Conservation (phyloP, 2,113 vertebrate species). For the Agelaius phoeniceus region DNA sequence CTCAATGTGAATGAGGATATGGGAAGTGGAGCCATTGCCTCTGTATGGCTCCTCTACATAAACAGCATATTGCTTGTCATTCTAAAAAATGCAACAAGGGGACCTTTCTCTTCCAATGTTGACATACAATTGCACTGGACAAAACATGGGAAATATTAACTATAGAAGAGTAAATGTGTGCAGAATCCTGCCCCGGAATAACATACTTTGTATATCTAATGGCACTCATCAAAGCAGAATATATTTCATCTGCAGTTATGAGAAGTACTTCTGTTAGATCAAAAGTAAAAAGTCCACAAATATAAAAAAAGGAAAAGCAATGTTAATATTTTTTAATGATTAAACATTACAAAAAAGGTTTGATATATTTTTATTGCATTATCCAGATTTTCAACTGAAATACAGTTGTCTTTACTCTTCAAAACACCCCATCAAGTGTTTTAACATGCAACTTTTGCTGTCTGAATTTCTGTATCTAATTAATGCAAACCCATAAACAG, state of each 20-base stretch:
- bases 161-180: neutral
- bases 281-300: neutral
- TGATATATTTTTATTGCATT: neutral
- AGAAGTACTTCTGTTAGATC: neutral
- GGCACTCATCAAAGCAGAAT: neutral
- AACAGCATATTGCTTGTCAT: neutral
- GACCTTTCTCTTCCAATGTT: neutral
- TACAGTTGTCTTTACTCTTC: neutral
- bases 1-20: neutral
- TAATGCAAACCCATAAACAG: neutral
- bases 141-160: neutral
- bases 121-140: neutral
- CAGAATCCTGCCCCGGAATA: neutral
- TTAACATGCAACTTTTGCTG: neutral
- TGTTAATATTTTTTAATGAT: neutral
- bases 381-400: neutral
- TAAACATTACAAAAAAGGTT: neutral
- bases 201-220: neutral
- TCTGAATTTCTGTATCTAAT: neutral
- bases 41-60: neutral
- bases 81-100: neutral
- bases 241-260: neutral
- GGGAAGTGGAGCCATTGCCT: neutral
- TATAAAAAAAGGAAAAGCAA: neutral
- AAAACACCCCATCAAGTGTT: neutral